Evolutionary conservation across 1,140 invertebrate genomes (phyloP), one percentile per base, ranked within the genome.

Genomic region (Atopsyche davidsoni): DNA sequence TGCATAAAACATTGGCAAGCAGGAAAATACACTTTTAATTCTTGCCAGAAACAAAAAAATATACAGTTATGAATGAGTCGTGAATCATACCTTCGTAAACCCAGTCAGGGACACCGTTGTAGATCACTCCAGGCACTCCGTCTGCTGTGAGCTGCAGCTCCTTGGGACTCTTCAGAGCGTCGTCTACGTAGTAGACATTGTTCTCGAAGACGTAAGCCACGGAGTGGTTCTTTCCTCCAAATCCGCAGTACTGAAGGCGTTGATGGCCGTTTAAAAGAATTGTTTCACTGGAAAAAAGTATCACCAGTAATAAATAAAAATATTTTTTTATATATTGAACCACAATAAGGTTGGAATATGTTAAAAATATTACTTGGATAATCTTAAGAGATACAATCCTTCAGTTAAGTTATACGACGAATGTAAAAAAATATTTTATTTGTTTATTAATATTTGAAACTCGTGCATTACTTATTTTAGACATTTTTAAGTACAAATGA

Each of bases 61-160:
- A n/a, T n/a, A n/a, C n/a, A n/a, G n/a, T n/a, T n/a, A 28, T 28
- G 24, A 28, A 28, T 28, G 24, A 28, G 18, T 42, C 22, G 31
- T 16, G n/a, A 43, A 49, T 18, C 38, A 25, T 57, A 75, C 71
- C 81, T 79, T 87, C 84, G 59, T 86, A 87, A 13, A 86, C 83
- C 85, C 85, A 87, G 57, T 87, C 85, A 7, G 83, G 75, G 41
- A 85, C 74, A 43, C 84, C 85, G 64, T 94, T 92, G 64, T 84
- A 89, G 55, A 92, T 70, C 3, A 77, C 67, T 10, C 75, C 79
- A 0, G 69, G 64, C 3, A 74, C 64, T 1, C 81, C 80, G 46
- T 79, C 79, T 6, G 55, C 67, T 1, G 87, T 89, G 4, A 91
- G 59, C 53, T 70, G 65, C 17, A 76, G 67, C 18, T 73, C 61